A percentile compares a stretch with the other conserved stretches of the same genome.
These are phyloP conservation scores for Caranx ignobilis DNA, from an alignment of 2,113 vertebrate genomes.

Conservation along the genomic window DNA sequence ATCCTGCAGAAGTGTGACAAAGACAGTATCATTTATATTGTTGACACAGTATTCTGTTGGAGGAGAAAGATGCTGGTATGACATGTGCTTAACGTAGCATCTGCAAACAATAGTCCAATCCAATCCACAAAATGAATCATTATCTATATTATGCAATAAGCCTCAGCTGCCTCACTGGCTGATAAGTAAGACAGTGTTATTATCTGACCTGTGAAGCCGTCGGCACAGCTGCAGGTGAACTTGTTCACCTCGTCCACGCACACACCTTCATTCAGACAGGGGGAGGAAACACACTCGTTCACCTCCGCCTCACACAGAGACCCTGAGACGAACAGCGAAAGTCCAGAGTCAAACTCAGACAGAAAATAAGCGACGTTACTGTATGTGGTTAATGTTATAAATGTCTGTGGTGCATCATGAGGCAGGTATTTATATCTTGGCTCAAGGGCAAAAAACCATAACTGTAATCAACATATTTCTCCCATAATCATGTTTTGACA, in stretches of 20 bases:
- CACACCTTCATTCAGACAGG: slow-evolving; percentile 90
- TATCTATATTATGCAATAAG: background rate
- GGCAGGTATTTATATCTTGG: background rate
- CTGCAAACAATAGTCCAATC: background rate
- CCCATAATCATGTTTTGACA: too few species aligned
- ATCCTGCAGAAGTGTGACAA: slow-evolving; percentile 63
- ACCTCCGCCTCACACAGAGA: slow-evolving; percentile 90
- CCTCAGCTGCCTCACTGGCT: background rate
- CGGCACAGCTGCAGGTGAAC: slow-evolving; percentile 88
- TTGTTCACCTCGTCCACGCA: slow-evolving; percentile 90
- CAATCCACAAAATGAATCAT: background rate
- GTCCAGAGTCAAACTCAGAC: background rate
- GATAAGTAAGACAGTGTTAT: background rate
- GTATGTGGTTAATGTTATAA: background rate
- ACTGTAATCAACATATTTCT: too few species aligned
- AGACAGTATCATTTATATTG: background rate
- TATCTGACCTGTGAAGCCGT: slow-evolving; percentile 89
- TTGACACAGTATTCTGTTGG: background rate
- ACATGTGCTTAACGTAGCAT: background rate
- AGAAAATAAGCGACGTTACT: background rate
- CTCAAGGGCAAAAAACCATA: too few species aligned
- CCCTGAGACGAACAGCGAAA: slow-evolving; percentile 76
- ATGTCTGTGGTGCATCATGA: background rate
- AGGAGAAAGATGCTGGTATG: too few species aligned
- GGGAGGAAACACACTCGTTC: slow-evolving; percentile 93